Conservation (phyloP, 2,888 invertebrate genomes). For the Clanis bilineata region DNA sequence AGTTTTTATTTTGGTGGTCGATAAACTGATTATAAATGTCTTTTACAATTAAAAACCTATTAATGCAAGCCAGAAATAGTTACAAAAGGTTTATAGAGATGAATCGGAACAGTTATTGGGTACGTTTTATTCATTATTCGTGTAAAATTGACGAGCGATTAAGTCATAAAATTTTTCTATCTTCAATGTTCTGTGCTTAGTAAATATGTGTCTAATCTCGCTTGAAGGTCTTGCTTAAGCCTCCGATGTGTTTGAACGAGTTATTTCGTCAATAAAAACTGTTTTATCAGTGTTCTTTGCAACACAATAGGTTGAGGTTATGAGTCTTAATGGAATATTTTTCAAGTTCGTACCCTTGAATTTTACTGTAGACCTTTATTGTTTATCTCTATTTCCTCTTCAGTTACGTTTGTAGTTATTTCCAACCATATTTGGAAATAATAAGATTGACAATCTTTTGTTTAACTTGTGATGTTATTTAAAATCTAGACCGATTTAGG, state of each 20-base stretch:
- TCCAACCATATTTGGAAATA: background rate
- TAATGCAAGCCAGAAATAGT: conserved; percentile 52
- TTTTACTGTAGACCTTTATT: background rate
- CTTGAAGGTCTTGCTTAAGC: background rate
- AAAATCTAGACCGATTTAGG: too few relatives aligned
- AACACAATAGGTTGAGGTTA: background rate
- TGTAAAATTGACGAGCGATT: background rate
- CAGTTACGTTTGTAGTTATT: background rate
- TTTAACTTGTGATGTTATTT: too few relatives aligned
- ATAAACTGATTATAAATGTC: conserved; percentile 48
- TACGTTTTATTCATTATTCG: conserved; percentile 41
- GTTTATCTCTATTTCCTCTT: background rate
- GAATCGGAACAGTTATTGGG: conserved; percentile 52
- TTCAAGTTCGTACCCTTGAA: background rate
- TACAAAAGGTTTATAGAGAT: conserved; percentile 53
- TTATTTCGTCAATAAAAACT: conserved; percentile 1
- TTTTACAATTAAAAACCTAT: conserved; percentile 58
- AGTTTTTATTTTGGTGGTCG: background rate
- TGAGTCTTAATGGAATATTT: background rate
- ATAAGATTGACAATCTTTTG: too few relatives aligned
- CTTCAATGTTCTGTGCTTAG: background rate
- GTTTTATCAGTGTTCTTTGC: background rate
- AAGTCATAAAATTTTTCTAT: background rate
- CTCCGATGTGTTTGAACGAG: background rate
- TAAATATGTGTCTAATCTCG: conserved; percentile 2